A percentile compares a stretch with the other conserved stretches of the same genome.
Conservation (phyloP, 1,140 invertebrate genomes). For the Chrysoperla carnea region DNA sequence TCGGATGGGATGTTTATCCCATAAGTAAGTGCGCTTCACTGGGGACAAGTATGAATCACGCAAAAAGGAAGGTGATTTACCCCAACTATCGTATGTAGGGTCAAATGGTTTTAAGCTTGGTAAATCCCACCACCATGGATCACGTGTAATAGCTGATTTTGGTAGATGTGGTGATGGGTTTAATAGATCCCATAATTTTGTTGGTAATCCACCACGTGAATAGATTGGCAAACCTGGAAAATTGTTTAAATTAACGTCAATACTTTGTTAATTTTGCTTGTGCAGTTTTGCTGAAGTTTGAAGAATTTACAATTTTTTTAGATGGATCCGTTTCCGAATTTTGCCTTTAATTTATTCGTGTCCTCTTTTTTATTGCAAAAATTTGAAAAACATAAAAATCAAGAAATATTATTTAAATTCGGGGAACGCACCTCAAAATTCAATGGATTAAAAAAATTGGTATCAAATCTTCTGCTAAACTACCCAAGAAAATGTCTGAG, state of each 20-base stretch:
- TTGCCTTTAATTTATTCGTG: too few relatives aligned
- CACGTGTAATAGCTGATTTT: constrained; percentile 56
- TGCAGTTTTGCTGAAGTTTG: neutral
- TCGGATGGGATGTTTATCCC: constrained; percentile 74
- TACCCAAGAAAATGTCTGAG: too few relatives aligned
- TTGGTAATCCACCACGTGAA: constrained; percentile 37
- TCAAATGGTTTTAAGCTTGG: constrained; percentile 56
- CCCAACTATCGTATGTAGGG: constrained; percentile 35
- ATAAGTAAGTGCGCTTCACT: constrained; percentile 71
- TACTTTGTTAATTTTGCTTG: neutral
- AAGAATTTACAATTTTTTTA: neutral
- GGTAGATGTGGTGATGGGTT: constrained; percentile 58
- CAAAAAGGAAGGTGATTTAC: constrained; percentile 55
- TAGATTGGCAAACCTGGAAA: constrained; percentile 47
- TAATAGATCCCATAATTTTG: constrained; percentile 52
- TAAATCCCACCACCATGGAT: constrained; percentile 73
- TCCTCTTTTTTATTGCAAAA: too few relatives aligned
- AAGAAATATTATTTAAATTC: too few relatives aligned
- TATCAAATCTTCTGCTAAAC: too few relatives aligned
- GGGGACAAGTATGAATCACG: constrained; percentile 74
- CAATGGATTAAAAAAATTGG: neutral
- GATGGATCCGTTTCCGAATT: too few relatives aligned
- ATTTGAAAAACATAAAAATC: too few relatives aligned
- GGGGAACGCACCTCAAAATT: neutral
- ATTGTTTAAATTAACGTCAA: neutral